Percentiles rank a stretch among this genome's conserved stretches.
phyloP scores from a whole-genome alignment of 2,888 invertebrate species.

The Drosophila barbarae region DNA sequence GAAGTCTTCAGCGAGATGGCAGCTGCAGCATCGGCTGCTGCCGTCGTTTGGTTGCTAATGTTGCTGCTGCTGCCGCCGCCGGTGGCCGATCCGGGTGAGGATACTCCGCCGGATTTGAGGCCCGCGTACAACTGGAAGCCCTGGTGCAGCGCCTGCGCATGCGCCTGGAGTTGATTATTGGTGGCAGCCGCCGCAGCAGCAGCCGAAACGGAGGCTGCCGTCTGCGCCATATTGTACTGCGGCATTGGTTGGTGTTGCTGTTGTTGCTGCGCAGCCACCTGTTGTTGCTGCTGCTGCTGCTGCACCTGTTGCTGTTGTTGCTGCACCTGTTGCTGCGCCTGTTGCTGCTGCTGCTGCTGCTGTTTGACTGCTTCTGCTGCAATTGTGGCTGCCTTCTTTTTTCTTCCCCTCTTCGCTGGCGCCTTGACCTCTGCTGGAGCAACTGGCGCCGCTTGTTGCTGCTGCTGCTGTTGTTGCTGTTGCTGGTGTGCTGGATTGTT shows the following conservation, averaged over 20 bases:
- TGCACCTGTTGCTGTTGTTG: slow-evolving; percentile 54
- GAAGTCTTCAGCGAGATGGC: slow-evolving; percentile 84
- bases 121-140: slow-evolving; percentile 84
- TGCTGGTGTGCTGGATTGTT: slow-evolving; percentile 48
- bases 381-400: slow-evolving; percentile 73
- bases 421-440: slow-evolving; percentile 53
- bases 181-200: slow-evolving; percentile 55
- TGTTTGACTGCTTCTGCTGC: slow-evolving; percentile 67
- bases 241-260: slow-evolving; percentile 58
- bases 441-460: slow-evolving; percentile 31
- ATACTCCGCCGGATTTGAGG: slow-evolving; percentile 80
- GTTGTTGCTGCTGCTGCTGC: slow-evolving; percentile 58
- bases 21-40: slow-evolving; percentile 75
- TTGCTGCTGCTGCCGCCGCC: slow-evolving; percentile 12
- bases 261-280: slow-evolving; percentile 49
- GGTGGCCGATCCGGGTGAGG: slow-evolving; percentile 54
- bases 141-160: slow-evolving; percentile 77
- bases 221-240: slow-evolving; percentile 68
- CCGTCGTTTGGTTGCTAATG: slow-evolving; percentile 52
- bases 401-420: slow-evolving; percentile 74
- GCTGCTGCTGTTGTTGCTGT: slow-evolving; percentile 34
- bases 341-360: slow-evolving; percentile 59
- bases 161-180: slow-evolving; percentile 69
- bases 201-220: slow-evolving; percentile 68
- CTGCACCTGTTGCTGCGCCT: slow-evolving; percentile 51